These are phyloP conservation scores for Saccopteryx leptura DNA, from an alignment of 2,113 vertebrate species.

Conservation along the genomic window DNA sequence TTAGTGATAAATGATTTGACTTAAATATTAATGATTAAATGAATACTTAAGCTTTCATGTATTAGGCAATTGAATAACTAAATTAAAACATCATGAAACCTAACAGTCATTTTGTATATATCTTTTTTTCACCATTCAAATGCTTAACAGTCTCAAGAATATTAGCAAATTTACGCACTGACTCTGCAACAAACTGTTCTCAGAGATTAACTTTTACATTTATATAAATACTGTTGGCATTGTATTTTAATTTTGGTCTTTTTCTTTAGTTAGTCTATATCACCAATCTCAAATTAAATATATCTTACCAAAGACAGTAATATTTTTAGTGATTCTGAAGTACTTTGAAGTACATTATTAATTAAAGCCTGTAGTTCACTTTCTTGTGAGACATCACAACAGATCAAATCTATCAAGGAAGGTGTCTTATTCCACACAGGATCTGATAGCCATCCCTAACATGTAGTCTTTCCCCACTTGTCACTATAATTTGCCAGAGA, in stretches of 20 bases:
- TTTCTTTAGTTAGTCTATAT: neutral
- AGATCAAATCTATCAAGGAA: neutral
- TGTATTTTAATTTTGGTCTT: neutral
- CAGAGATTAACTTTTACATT: neutral
- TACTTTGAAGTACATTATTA: neutral
- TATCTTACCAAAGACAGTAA: neutral
- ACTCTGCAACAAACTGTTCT: neutral
- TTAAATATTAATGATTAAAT: neutral
- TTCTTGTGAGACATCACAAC: neutral
- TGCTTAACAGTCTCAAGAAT: neutral
- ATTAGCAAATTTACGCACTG: neutral
- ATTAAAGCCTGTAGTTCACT: neutral
- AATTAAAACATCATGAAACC: neutral
- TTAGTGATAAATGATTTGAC: neutral
- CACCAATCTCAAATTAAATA: neutral
- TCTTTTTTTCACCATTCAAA: neutral
- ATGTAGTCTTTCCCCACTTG: neutral
- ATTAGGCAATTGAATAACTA: neutral
- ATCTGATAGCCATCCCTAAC: neutral
- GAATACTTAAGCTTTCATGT: neutral
- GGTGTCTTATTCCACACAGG: neutral
- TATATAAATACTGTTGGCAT: neutral
- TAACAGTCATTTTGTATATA: neutral
- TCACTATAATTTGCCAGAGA: neutral
- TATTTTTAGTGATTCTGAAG: neutral